A percentile compares a stretch with the other conserved stretches of the same genome.
phyloP scores from a whole-genome alignment of 1,140 invertebrate genomes.

The Drosophila nebulosa region DNA sequence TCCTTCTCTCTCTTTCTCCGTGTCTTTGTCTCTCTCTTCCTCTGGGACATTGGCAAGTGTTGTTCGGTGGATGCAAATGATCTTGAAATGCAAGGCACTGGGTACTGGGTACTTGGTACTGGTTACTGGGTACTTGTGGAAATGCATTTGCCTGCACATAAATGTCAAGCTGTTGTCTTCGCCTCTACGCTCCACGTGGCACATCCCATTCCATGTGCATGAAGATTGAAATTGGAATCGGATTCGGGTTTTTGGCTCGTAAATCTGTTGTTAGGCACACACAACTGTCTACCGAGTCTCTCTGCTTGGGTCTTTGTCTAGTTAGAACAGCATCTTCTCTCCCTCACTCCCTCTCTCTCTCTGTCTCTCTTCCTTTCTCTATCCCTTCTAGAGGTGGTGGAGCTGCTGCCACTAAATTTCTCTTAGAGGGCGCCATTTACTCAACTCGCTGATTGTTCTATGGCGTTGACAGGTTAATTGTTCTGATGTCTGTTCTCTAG shows the following conservation, averaged over 20 bases:
- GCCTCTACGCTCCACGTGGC: constrained; percentile 56
- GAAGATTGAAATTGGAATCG: not conserved
- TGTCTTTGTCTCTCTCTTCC: not conserved
- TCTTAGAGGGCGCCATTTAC: constrained; percentile 35
- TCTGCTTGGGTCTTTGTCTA: constrained; percentile 2
- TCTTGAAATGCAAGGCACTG: constrained; percentile 57
- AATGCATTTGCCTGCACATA: constrained; percentile 68
- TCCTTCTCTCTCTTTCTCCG: constrained; percentile 16
- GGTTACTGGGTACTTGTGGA: constrained; percentile 53
- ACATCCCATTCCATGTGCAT: not conserved
- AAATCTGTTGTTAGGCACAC: constrained; percentile 66
- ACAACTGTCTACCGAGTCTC: constrained; percentile 6
- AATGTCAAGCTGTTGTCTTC: constrained; percentile 76
- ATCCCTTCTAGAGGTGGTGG: constrained; percentile 17
- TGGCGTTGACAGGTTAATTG: constrained; percentile 71
- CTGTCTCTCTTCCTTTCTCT: too few species aligned
- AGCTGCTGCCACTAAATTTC: constrained; percentile 7
- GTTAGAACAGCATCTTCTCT: constrained; percentile 34
- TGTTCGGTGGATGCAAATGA: constrained; percentile 55
- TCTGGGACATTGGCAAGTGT: constrained; percentile 15
- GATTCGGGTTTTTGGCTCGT: constrained; percentile 32
- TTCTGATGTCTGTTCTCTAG: constrained; percentile 17
- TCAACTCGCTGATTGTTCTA: constrained; percentile 59
- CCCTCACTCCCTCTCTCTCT: too few species aligned
- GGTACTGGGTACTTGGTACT: too few species aligned